These are phyloP conservation scores for Malacoctenus gilli DNA, from an alignment of 2,797 vertebrate genomes.

Conservation along the genomic window DNA sequence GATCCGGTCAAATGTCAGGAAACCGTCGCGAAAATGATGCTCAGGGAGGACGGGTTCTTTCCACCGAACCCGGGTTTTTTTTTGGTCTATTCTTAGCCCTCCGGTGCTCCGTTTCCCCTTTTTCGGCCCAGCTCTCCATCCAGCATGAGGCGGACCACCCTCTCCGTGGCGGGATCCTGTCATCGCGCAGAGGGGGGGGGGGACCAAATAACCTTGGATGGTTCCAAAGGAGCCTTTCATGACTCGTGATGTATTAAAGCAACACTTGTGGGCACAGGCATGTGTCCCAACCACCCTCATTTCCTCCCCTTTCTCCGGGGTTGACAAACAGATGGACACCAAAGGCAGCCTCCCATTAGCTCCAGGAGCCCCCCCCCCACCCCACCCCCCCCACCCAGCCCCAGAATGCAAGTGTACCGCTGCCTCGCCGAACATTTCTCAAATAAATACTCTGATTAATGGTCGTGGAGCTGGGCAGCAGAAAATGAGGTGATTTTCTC, in stretches of 20 bases:
- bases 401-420: conserved; percentile 13
- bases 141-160: conserved; percentile 52
- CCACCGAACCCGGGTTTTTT: conserved; percentile 10
- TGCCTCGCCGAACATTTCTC: conserved; percentile 32
- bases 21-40: neutral
- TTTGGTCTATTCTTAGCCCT: conserved; percentile 31
- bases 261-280: conserved; percentile 48
- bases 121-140: conserved; percentile 19
- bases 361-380: neutral
- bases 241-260: conserved; percentile 64
- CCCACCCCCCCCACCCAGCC: neutral
- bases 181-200: conserved; percentile 37
- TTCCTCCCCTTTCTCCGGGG: conserved; percentile 48
- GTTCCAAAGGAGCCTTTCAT: conserved; percentile 50
- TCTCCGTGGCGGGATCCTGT: conserved; percentile 47
- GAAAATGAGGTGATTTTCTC: conserved; percentile 15
- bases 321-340: conserved; percentile 67
- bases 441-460: conserved; percentile 55
- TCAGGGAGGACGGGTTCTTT: neutral
- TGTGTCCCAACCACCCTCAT: conserved; percentile 54
- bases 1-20: conserved; percentile 11
- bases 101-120: conserved; percentile 11
- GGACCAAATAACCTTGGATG: conserved; percentile 56
- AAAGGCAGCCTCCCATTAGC: conserved; percentile 40
- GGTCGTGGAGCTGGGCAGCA: conserved; percentile 11